phyloP scores from a whole-genome alignment of 2,888 invertebrate genomes.

The Atherix ibis region DNA sequence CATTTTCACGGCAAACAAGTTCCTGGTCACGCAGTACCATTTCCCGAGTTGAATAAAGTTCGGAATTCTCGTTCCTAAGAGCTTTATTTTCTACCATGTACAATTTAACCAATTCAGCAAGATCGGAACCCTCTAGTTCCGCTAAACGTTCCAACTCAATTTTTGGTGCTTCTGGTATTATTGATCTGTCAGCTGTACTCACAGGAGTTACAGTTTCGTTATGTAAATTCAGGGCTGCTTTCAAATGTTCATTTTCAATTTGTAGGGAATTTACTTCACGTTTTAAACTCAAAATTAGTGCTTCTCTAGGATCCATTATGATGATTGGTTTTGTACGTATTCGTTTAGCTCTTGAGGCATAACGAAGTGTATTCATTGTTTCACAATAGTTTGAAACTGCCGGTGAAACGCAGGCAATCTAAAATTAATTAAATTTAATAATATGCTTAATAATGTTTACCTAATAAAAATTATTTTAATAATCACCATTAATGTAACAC shows the following conservation, averaged over 20 bases:
- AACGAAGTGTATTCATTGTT: constrained; percentile 79
- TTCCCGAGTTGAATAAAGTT: constrained; percentile 65
- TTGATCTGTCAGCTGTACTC: constrained; percentile 6
- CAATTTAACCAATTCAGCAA: constrained; percentile 68
- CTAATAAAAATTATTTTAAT: too few relatives aligned
- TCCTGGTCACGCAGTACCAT: constrained; percentile 77
- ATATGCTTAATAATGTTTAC: too few relatives aligned
- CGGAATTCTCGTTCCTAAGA: constrained; percentile 67
- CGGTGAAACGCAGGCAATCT: constrained; percentile 92
- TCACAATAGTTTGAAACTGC: constrained; percentile 72
- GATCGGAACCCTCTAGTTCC: constrained; percentile 58
- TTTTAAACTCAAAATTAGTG: constrained; percentile 74
- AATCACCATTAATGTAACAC: constrained; percentile 87
- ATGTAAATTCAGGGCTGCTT: constrained; percentile 55
- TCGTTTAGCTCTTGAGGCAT: constrained; percentile 82
- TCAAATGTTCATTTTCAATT: constrained; percentile 75
- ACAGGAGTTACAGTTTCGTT: constrained; percentile 33
- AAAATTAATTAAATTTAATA: constrained; percentile 12
- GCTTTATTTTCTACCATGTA: constrained; percentile 73
- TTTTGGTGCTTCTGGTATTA: constrained; percentile 32
- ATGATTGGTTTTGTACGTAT: constrained; percentile 86
- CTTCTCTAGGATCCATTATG: constrained; percentile 89
- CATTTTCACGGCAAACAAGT: constrained; percentile 78
- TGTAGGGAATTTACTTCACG: constrained; percentile 72
- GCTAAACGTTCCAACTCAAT: constrained; percentile 58